Conservation (phyloP, 2,113 vertebrate species). For the Baryphthengus martii region DNA sequence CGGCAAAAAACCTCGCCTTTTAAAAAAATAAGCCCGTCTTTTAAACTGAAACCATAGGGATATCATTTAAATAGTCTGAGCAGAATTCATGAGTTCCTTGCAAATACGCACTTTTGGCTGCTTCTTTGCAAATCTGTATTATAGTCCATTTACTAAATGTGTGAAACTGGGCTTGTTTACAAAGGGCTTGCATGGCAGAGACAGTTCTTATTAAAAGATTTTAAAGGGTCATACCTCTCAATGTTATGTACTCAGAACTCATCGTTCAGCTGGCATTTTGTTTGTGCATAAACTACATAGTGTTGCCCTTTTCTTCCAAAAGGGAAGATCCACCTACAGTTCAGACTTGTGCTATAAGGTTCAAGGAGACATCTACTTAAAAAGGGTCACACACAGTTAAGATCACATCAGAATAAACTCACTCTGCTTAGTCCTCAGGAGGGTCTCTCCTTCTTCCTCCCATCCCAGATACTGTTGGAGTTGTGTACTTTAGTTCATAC, state of each 20-base stretch:
- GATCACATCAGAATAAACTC: neutral
- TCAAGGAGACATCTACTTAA: neutral
- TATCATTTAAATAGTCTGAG: neutral
- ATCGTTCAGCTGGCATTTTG: neutral
- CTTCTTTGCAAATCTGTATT: neutral
- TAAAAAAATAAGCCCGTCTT: neutral
- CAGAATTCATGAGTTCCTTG: neutral
- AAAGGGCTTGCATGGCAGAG: neutral
- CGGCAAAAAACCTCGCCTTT: neutral
- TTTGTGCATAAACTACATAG: neutral
- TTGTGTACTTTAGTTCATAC: neutral
- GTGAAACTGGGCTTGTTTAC: neutral
- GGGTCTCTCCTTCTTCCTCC: neutral
- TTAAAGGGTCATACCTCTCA: neutral
- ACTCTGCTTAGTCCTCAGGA: neutral
- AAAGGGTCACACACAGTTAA: neutral
- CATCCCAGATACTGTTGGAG: neutral
- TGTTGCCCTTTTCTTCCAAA: neutral
- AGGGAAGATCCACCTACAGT: neutral
- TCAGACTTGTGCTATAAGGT: neutral
- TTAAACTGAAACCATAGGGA: neutral
- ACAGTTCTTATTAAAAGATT: neutral
- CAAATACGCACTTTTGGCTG: neutral
- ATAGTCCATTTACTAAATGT: neutral
- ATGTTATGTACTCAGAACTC: neutral